phyloP scores from a whole-genome alignment of 2,888 invertebrate species.

The Stramonita haemastoma region DNA sequence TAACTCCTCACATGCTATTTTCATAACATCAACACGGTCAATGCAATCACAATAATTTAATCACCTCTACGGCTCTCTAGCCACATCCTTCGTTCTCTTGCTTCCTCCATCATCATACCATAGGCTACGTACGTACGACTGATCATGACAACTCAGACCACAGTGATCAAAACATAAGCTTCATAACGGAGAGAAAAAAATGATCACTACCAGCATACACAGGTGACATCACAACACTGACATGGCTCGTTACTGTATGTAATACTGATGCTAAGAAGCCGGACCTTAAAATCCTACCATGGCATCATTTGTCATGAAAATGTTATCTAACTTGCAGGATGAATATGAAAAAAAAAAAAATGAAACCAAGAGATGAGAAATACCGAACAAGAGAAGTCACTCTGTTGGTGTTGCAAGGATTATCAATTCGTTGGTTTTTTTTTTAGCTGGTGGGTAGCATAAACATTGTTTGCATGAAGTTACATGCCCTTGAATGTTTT shows the following conservation, averaged over 20 bases:
- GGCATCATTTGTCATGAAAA: no score
- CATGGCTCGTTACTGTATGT: no score
- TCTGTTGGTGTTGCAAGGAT: no score
- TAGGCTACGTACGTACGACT: no score
- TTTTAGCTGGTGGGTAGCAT: no score
- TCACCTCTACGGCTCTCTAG: background rate
- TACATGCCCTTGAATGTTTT: no score
- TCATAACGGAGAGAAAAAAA: background rate
- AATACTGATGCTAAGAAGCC: conserved; percentile 8
- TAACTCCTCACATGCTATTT: background rate
- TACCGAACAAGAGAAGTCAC: no score
- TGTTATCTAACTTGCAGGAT: no score
- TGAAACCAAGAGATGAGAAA: no score
- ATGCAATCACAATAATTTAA: conserved; percentile 17
- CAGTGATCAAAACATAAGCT: background rate
- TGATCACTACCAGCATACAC: background rate
- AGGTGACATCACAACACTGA: conserved; percentile 23
- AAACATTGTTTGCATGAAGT: no score
- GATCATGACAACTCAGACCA: background rate
- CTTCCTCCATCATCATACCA: background rate
- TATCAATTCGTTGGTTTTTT: no score
- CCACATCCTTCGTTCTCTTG: background rate
- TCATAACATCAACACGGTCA: background rate
- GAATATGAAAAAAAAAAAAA: background rate
- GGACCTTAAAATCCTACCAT: background rate